These are phyloP conservation scores for Xenops minutus DNA, from an alignment of 2,797 vertebrate genomes.

Conservation along the genomic window DNA sequence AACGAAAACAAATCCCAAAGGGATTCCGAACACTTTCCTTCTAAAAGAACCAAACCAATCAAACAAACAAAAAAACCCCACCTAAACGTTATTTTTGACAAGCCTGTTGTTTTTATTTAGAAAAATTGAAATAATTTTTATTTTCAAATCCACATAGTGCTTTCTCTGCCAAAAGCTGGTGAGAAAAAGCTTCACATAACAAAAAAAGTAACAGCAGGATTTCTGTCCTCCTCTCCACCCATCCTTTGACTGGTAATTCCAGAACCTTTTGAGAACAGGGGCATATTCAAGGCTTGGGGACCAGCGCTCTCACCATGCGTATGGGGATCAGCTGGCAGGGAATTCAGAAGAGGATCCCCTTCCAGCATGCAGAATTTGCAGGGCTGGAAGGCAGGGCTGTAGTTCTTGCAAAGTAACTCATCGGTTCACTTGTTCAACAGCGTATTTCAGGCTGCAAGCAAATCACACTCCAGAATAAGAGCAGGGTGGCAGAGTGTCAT, in stretches of 20 bases:
- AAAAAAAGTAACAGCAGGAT: not conserved
- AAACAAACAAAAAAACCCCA: not conserved
- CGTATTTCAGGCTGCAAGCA: not conserved
- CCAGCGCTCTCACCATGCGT: fast-evolving
- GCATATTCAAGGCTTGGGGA: not conserved
- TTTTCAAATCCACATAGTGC: not conserved
- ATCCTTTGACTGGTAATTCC: not conserved
- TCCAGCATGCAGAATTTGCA: not conserved
- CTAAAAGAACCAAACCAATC: too few species aligned
- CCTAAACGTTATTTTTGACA: not conserved
- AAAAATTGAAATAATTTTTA: not conserved
- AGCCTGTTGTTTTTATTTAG: not conserved
- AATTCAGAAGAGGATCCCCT: not conserved
- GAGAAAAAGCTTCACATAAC: not conserved
- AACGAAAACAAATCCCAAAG: too few species aligned
- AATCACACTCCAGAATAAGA: not conserved
- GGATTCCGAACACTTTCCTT: not conserved
- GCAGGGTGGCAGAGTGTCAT: not conserved
- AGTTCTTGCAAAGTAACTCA: not conserved
- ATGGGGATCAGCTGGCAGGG: not conserved
- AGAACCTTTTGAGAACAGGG: not conserved
- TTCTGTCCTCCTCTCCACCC: not conserved
- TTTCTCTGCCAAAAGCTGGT: not conserved
- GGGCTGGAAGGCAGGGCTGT: not conserved
- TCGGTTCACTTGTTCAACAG: not conserved